Evolutionary conservation across 1,140 invertebrate genomes (phyloP).

Genomic region (Hycleus phaleratus): DNA sequence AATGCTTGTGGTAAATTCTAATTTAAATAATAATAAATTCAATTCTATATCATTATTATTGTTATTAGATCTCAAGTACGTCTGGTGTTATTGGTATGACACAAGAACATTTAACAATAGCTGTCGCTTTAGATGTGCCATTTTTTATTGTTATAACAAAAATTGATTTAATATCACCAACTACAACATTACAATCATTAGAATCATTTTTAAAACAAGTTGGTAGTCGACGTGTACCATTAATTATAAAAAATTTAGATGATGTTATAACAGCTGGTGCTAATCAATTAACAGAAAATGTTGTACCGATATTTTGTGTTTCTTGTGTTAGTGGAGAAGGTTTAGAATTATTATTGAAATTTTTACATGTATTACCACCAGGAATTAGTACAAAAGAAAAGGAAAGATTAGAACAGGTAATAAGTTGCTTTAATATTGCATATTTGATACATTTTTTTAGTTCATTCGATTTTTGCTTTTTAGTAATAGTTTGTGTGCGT

Average conservation of each 20-base stretch:
- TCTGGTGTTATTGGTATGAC: slow-evolving; percentile 61
- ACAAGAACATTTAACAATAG: slow-evolving; percentile 77
- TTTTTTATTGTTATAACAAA: slow-evolving; percentile 89
- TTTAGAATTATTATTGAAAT: slow-evolving; percentile 69
- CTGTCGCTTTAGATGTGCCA: slow-evolving; percentile 77
- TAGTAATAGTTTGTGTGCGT: no score
- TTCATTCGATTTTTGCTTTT: no score
- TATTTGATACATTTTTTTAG: no score
- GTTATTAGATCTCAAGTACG: slow-evolving; percentile 49
- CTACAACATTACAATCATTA: slow-evolving; percentile 54
- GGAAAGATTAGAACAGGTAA: slow-evolving; percentile 57
- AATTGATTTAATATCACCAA: slow-evolving; percentile 65
- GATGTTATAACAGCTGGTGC: slow-evolving; percentile 63
- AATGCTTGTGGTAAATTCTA: slow-evolving; percentile 69
- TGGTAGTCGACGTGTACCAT: slow-evolving; percentile 46
- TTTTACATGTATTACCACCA: slow-evolving; percentile 67
- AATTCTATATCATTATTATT: background rate
- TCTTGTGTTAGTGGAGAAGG: slow-evolving; percentile 90
- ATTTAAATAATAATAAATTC: background rate
- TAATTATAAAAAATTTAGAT: slow-evolving; percentile 59
- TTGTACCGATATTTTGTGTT: slow-evolving; percentile 86
- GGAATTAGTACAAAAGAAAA: slow-evolving; percentile 59
- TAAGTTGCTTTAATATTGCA: no score
- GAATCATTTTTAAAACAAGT: slow-evolving; percentile 56
- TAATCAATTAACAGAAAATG: slow-evolving; percentile 52